Base-by-base conservation (phyloP, 2,113 vertebrate species). In the Mugil cephalus region DNA sequence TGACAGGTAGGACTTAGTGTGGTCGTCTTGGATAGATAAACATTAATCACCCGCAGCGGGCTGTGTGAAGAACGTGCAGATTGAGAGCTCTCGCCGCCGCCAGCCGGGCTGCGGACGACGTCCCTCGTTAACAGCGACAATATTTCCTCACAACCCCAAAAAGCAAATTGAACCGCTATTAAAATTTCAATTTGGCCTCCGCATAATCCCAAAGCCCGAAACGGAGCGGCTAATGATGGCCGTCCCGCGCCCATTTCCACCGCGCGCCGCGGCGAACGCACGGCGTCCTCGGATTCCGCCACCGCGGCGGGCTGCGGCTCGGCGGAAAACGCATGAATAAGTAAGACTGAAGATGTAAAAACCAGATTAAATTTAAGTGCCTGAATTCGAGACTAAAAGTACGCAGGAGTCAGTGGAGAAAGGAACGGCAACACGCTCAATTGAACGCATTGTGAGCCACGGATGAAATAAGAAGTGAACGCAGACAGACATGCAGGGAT, bases 91-190 rank as follows among this genome's bases (percentile, higher is more conserved):
- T 45, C 11, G 35, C 50, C 11, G 35, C 50, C 45, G 36, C 46
- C 56, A 68, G 66, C 71, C 30, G 73, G 58, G 59, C 38, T 71
- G 68, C 85, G 82, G 76, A 85, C 71, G 80, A 74, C 50, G 63
- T 43, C 45, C 1, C 67, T 69, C n/a, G 34, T 62, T 30, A 39
- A 19, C 51, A 18, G 66, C 46, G 42, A 75, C 62, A 60, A 50
- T 18, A 56, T 60, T 8, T 45, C 53, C 56, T 60, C 64, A 56
- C 75, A 46, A 43, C 56, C n/a, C n/a, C 17, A 13, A 54, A 17
- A 35, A 69, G 35, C 56, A 69, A 64, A 55, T 71, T 39, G 77
- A 69, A 80, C 56, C 76, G 45, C 63, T 60, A 42, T 74, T 65
- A 62, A 46, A 43, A 56, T 2, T 11, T 46, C 68, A 24, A 43